phyloP scores from a whole-genome alignment of 2,888 invertebrate species.

The Anagyrus pseudococci region DNA sequence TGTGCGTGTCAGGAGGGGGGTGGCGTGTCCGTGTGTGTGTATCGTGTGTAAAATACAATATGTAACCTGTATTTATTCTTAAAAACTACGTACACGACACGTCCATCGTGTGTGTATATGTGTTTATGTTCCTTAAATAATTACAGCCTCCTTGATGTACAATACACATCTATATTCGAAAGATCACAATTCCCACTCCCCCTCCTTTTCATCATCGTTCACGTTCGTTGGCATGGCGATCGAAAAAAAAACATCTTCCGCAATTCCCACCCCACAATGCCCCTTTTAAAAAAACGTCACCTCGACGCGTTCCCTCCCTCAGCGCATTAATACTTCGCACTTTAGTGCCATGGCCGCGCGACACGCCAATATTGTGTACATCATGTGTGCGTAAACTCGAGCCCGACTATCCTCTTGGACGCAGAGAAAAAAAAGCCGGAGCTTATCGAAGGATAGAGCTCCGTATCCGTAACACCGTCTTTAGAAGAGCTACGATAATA shows the following conservation, averaged over 20 bases:
- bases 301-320: not conserved
- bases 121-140: conserved; percentile 24
- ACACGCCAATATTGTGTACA: not conserved
- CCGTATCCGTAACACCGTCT: too few species aligned
- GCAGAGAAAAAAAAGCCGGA: too few species aligned
- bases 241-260: not conserved
- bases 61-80: conserved; percentile 11
- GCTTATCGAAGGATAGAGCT: too few species aligned
- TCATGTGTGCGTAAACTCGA: conserved; percentile 24
- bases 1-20: too few species aligned
- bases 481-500: too few species aligned
- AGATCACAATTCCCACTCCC: not conserved
- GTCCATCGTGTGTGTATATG: too few species aligned
- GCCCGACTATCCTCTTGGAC: too few species aligned
- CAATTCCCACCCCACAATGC: not conserved
- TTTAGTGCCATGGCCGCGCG: conserved; percentile 13
- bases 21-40: conserved; percentile 39
- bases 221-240: not conserved
- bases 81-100: not conserved
- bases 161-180: conserved; percentile 8
- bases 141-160: conserved; percentile 37
- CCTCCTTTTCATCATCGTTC: conserved; percentile 6
- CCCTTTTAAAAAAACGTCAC: not conserved
- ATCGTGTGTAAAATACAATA: conserved; percentile 37
- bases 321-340: conserved; percentile 1